A percentile compares a stretch with the other conserved stretches of the same genome.
These are phyloP conservation scores for Hypomecis atomaria DNA, from an alignment of 2,888 invertebrate species.

Conservation along the genomic window DNA sequence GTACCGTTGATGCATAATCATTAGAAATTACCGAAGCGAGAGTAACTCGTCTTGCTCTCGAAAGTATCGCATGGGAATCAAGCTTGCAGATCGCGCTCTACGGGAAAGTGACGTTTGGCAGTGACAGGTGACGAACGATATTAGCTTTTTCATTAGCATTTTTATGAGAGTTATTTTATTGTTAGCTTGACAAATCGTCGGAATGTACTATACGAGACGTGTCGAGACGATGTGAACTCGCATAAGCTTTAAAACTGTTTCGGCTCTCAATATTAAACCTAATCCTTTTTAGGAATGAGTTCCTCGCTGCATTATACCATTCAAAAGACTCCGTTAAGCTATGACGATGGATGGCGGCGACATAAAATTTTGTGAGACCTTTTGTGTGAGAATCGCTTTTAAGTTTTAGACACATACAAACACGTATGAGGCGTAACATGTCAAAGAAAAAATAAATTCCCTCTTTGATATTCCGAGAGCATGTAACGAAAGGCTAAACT, in stretches of 20 bases:
- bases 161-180: slow-evolving; percentile 16
- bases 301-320: slow-evolving; percentile 53
- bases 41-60: slow-evolving; percentile 57
- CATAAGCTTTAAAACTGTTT: slow-evolving; percentile 62
- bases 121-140: slow-evolving; percentile 61
- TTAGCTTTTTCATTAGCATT: slow-evolving; percentile 19
- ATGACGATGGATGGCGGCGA: slow-evolving; percentile 44
- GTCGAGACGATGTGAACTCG: slow-evolving; percentile 68
- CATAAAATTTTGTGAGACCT: slow-evolving; percentile 53
- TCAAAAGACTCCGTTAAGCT: slow-evolving; percentile 50
- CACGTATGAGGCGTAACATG: slow-evolving; percentile 44
- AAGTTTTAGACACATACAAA: slow-evolving; percentile 42
- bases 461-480: slow-evolving; percentile 61
- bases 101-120: slow-evolving; percentile 67
- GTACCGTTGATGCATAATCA: slow-evolving; percentile 80
- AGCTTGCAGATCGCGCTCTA: slow-evolving; percentile 62
- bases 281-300: slow-evolving; percentile 59
- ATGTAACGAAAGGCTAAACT: slow-evolving; percentile 51
- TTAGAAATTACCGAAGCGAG: slow-evolving; percentile 76
- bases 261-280: slow-evolving; percentile 62
- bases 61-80: slow-evolving; percentile 69
- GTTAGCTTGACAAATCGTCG: slow-evolving; percentile 32
- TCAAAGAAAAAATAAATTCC: slow-evolving; percentile 47
- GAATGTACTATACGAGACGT: slow-evolving; percentile 57
- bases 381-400: slow-evolving; percentile 48